A percentile compares a stretch with the other conserved stretches of the same genome.
Conservation (phyloP, 1,140 invertebrate genomes). For the Capitella teleta region DNA sequence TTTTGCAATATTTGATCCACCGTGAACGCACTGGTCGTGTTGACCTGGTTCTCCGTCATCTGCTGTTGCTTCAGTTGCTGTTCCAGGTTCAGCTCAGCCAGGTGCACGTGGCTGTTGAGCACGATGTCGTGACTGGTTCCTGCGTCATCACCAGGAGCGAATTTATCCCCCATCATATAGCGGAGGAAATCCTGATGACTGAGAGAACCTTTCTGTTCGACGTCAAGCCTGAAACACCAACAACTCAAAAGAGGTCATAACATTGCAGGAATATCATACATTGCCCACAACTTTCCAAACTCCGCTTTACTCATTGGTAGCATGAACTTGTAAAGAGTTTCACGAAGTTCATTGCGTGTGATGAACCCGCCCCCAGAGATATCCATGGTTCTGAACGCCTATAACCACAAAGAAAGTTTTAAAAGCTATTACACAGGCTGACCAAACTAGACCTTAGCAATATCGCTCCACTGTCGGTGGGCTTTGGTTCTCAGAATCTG, state of each 20-base stretch:
- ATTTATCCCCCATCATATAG: constrained; percentile 23
- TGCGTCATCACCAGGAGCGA: constrained; percentile 24
- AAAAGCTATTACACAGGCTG: no score
- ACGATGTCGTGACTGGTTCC: constrained; percentile 28
- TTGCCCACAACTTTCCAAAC: constrained; percentile 29
- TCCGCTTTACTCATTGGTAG: constrained; percentile 26
- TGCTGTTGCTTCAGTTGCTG: constrained; percentile 28
- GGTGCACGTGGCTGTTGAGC: constrained; percentile 18
- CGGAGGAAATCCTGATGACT: constrained; percentile 28
- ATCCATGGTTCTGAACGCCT: constrained; percentile 31
- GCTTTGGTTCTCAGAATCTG: constrained; percentile 22
- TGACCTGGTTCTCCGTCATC: constrained; percentile 30
- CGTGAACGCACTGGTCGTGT: constrained; percentile 21
- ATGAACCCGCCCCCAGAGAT: constrained; percentile 21
- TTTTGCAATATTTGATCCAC: constrained; percentile 25
- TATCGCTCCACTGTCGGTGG: constrained; percentile 22
- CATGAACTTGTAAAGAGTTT: constrained; percentile 25
- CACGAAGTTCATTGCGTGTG: constrained; percentile 22
- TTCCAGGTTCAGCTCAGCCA: constrained; percentile 23
- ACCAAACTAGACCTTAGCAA: constrained; percentile 21
- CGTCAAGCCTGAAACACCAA: constrained; percentile 25
- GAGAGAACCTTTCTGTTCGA: constrained; percentile 22
- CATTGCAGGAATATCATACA: no score
- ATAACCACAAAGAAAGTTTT: constrained; percentile 4
- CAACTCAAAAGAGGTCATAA: neutral